These are phyloP conservation scores for Tetraneura akinire DNA, from an alignment of 1,140 invertebrate genomes.

Conservation along the genomic window DNA sequence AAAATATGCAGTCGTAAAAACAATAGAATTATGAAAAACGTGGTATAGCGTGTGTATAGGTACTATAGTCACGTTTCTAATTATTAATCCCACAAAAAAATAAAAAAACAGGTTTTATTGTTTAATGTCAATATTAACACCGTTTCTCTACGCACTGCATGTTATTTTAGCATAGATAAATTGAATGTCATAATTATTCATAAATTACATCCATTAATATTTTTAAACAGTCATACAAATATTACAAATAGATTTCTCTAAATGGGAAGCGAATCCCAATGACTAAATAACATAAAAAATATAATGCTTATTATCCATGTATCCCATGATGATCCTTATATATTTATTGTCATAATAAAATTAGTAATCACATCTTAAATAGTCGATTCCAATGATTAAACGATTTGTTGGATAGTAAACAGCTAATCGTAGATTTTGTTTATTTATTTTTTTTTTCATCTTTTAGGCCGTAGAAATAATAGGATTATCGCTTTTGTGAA, in stretches of 20 bases:
- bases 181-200: no score
- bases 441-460: no score
- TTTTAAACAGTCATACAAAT: neutral
- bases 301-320: neutral
- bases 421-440: neutral
- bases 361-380: no score
- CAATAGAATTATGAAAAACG: conserved; percentile 4
- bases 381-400: no score
- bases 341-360: no score
- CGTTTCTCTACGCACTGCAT: neutral
- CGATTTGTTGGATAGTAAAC: neutral
- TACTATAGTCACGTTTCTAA: conserved; percentile 21
- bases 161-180: no score
- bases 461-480: no score
- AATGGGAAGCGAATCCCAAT: neutral
- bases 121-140: neutral
- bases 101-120: conserved; percentile 16
- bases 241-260: neutral
- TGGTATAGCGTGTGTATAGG: neutral
- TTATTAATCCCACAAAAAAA: conserved; percentile 7
- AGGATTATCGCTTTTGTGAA: no score
- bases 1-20: conserved; percentile 4
- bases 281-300: neutral
- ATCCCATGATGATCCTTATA: no score
- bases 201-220: neutral